Evolutionary conservation across 2,888 invertebrate species (phyloP), one percentile per base, ranked within the genome.

Genomic region (Electrophaes corylata): DNA sequence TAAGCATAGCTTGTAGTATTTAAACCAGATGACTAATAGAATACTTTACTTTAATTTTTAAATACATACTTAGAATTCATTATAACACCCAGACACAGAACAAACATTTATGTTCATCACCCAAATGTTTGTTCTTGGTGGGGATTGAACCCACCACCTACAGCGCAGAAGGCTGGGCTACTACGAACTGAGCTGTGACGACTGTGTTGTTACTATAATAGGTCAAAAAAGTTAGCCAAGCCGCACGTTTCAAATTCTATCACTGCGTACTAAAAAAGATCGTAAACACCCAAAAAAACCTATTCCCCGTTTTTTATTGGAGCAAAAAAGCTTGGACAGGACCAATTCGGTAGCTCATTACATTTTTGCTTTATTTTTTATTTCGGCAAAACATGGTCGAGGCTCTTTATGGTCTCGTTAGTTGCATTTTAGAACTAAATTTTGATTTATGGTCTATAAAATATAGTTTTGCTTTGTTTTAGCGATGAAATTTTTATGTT

Each of bases 351-450:
- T 86, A 88, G 88, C 88, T 64, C 65, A 69, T 75, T 79, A 76
- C 64, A 71, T 73, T 81, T 81, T 84, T 83, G 73, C 69, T 84
- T 84, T 85, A 76, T 86, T 86, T 86, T 87, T 85, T 85, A 63
- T 73, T 71, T 75, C 68, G 71, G 69, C 66, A 65, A 78, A 80
- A 77, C 69, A 74, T 67, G 72, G 71, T 71, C 70, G 73, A 77
- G 71, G 69, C 79, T 76, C 75, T 83, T 86, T 85, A 83, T 77
- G 80, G 76, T 69, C 72, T 79, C 75, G 77, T 84, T 79, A 76
- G 76, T 68, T 71, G 67, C 65, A 74, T 77, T 76, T 81, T 67
- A 78, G 73, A 72, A 56, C 63, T 57, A 69, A 76, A 73, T 75
- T 77, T 69, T 84, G 82, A 86, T 86, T 86, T 86, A 86, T 79